Evolutionary conservation across 1,140 invertebrate genomes (phyloP), one percentile per base, ranked within the genome.

Genomic region (Drosophila yakuba): DNA sequence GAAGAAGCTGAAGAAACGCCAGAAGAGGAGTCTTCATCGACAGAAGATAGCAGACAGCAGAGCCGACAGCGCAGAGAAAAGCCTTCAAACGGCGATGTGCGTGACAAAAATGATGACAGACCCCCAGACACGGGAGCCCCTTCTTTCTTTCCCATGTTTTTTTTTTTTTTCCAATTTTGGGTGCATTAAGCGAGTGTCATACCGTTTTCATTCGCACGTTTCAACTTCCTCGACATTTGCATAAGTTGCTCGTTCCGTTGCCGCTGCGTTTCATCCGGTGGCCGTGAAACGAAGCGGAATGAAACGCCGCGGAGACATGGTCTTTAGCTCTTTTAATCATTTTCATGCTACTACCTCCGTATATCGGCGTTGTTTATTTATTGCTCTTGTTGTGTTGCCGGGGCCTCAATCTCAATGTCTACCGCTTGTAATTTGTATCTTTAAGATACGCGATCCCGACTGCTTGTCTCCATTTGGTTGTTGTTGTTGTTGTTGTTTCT

Each of bases 281-380:
- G 82, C 83, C 83, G 78, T 88, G 83, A 88, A 81, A 54, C 74
- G 39, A 35, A 20, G 15, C 51, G 48, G 35, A 66, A 66, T 20
- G 51, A 47, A 71, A 50, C 51, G 28, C 10, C 20, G 23, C 20
- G 63, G 67, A 71, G 72, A 80, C 81, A 85, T 84, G 81, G 77
- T 88, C 84, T 89, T 89, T 84, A 89, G 83, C 76, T 89, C 84
- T 89, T 88, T 88, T 84, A 89, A 89, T 88, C 83, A 86, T 86
- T 88, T 88, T 89, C 71, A 86, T 86, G 82, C 82, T 86, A 78
- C 82, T 86, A 78, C 82, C 63, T 63, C 57, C 60, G 73, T 67
- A 57, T 68, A 43, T 61, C 72, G 74, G 80, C 71, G 64, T 50
- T 85, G 73, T 84, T 84, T 84, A 84, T 84, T 84, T 85, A 86